These are phyloP conservation scores for Pipistrellus pygmaeus DNA, from an alignment of 2,797 vertebrate species.

Conservation along the genomic window DNA sequence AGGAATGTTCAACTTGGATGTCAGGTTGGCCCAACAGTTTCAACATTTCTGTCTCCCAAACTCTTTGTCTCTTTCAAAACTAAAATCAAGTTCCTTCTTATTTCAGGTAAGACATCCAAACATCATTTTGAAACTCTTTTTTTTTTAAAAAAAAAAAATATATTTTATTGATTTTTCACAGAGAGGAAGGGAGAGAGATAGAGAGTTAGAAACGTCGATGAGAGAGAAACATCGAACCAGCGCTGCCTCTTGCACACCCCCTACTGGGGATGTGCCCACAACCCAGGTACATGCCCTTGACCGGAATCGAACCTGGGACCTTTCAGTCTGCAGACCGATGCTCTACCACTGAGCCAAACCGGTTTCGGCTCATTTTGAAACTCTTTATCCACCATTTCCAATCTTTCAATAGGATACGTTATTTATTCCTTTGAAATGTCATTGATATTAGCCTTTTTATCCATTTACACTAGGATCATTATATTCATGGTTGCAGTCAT, in stretches of 20 bases:
- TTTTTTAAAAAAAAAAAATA: too few species aligned
- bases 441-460: background rate
- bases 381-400: background rate
- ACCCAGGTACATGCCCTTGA: too few species aligned
- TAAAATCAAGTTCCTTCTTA: background rate
- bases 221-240: too few species aligned
- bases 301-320: too few species aligned
- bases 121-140: conserved; percentile 2
- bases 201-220: too few species aligned
- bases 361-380: background rate
- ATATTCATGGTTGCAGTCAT: background rate
- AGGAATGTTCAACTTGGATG: background rate
- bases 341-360: too few species aligned
- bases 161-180: too few species aligned
- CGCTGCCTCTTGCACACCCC: too few species aligned
- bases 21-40: background rate
- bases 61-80: background rate
- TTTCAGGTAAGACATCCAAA: conserved; percentile 27
- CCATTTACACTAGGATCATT: background rate
- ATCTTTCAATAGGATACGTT: background rate
- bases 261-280: too few species aligned
- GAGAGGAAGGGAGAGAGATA: too few species aligned
- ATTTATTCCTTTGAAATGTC: conserved; percentile 32
- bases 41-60: background rate
- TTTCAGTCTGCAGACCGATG: too few species aligned